Evolutionary conservation across 2,888 invertebrate genomes (phyloP).

Genomic region (Noctua pronuba): DNA sequence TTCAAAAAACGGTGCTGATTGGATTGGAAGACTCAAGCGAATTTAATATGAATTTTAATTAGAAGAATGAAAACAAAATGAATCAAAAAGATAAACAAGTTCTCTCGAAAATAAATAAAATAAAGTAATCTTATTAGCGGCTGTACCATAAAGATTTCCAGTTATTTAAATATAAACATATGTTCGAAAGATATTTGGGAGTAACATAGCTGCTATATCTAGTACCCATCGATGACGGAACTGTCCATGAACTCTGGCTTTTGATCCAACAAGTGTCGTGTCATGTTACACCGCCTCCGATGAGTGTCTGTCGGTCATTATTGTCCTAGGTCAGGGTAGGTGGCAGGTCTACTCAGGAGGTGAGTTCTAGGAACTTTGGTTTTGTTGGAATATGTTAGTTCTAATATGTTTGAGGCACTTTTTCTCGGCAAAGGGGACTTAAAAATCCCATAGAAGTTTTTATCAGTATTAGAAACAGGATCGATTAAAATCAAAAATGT

Average conservation of each 20-base stretch:
- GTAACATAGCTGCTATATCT: background rate
- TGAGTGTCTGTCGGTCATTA: background rate
- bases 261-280: background rate
- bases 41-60: background rate
- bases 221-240: background rate
- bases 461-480: no score
- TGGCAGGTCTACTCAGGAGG: background rate
- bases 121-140: background rate
- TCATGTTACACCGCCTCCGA: background rate
- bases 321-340: constrained; percentile 5
- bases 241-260: background rate
- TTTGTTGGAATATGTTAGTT: background rate
- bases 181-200: background rate
- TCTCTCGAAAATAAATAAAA: background rate
- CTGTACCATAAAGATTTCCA: background rate
- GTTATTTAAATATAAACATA: background rate
- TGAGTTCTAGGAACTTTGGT: background rate
- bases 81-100: background rate
- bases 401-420: background rate
- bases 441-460: no score
- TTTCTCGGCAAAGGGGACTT: no score
- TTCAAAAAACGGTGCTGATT: background rate
- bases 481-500: no score
- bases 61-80: background rate
- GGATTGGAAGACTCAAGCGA: background rate